phyloP scores from a whole-genome alignment of 1,140 invertebrate species.

The Meloidogyne exigua region DNA sequence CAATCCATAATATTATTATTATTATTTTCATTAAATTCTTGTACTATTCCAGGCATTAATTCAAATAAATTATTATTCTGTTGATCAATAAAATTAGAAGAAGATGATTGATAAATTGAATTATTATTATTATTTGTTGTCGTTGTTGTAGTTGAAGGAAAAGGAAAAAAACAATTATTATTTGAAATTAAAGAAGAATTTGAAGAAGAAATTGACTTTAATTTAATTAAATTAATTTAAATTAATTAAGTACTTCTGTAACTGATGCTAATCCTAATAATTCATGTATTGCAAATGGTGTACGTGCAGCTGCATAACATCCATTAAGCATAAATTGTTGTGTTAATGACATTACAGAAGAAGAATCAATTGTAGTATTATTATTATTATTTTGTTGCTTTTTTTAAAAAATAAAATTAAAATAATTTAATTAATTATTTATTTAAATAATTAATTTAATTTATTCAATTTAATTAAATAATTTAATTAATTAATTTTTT shows the following conservation, averaged over 20 bases:
- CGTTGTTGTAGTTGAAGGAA: not conserved
- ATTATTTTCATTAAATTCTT: not conserved
- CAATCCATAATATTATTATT: not conserved
- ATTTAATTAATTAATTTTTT: too few species aligned
- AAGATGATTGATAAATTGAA: too few species aligned
- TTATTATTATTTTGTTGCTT: not conserved
- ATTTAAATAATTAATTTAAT: too few species aligned
- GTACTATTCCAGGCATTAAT: not conserved
- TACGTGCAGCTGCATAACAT: slow-evolving; percentile 16
- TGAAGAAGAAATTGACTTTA: not conserved
- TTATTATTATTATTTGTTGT: not conserved
- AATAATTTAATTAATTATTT: too few species aligned
- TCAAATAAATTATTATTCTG: not conserved
- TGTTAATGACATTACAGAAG: not conserved
- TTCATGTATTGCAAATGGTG: slow-evolving; percentile 40
- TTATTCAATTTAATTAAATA: too few species aligned
- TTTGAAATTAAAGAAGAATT: not conserved
- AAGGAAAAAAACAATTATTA: not conserved
- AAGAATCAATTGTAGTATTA: not conserved
- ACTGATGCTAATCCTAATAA: slow-evolving; percentile 44
- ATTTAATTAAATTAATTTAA: slow-evolving; percentile 10
- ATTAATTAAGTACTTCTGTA: slow-evolving; percentile 7
- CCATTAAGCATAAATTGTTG: slow-evolving; percentile 19
- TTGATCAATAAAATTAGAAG: too few species aligned
- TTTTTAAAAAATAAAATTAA: not conserved